A percentile compares a stretch with the other conserved stretches of the same genome.
These are phyloP conservation scores for Smutsia temminckii DNA, from an alignment of 2,797 vertebrate genomes.

Conservation along the genomic window DNA sequence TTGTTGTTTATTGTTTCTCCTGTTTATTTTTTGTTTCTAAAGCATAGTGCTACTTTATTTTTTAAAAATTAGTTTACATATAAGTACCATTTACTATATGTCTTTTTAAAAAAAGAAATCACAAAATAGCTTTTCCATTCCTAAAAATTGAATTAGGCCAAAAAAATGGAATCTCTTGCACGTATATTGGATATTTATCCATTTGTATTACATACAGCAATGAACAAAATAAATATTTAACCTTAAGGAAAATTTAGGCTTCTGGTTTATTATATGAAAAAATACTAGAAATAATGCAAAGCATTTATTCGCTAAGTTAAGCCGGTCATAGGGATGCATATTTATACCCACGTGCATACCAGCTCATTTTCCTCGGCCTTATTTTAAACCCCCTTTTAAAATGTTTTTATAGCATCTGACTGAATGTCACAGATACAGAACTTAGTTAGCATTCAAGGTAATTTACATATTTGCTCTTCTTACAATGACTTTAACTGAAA, in stretches of 20 bases:
- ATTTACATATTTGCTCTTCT: conserved; percentile 61
- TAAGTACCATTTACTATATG: not conserved
- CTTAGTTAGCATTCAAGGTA: conserved; percentile 29
- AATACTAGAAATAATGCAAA: not conserved
- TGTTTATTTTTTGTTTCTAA: conserved; percentile 42
- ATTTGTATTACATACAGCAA: conserved; percentile 38
- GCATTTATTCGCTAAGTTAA: conserved; percentile 50
- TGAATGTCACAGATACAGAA: conserved; percentile 33
- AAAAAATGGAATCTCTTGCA: conserved; percentile 27
- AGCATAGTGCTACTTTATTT: conserved; percentile 26
- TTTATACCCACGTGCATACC: not conserved
- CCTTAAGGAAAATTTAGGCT: conserved; percentile 36
- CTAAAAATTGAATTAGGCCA: conserved; percentile 25
- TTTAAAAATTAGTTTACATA: not conserved
- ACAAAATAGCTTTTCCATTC: not conserved
- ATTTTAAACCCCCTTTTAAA: conserved; percentile 54
- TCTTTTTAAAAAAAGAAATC: not conserved
- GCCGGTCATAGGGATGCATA: not conserved
- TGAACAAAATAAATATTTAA: conserved; percentile 56
- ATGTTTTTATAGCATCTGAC: conserved; percentile 31
- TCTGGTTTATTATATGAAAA: conserved; percentile 46
- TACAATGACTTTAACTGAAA: conserved; percentile 50
- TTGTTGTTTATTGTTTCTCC: not conserved
- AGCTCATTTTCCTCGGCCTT: conserved; percentile 41
- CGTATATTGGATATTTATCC: not conserved